Evolutionary conservation across 2,888 invertebrate genomes (phyloP), one percentile per base, ranked within the genome.

Genomic region (Eucera pruinosa): DNA sequence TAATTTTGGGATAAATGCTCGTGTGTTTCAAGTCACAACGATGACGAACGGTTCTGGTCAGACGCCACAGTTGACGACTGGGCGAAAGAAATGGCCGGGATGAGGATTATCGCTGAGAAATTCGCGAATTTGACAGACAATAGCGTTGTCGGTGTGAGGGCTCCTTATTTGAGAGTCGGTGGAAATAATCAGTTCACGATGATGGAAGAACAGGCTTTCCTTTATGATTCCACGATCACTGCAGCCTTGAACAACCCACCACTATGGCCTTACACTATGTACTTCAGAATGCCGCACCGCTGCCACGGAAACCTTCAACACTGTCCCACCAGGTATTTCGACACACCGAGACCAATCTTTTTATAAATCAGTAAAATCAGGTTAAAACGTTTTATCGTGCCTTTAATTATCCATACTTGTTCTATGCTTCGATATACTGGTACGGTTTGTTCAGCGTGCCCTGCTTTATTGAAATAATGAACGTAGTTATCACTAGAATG

Each of bases 181-280:
- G 98, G 98, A 58, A 98, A 98, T 94, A 97, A 97, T 92, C 98
- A 98, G 93, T 98, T 98, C 93, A 97, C 97, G 87, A 98, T 98
- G 98, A 98, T 98, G 98, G 97, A 97, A 92, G 97, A 98, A 92
- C 97, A 98, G 92, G 97, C 97, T 13, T 98, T 98, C 95, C 93
- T 97, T 55, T 99, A 98, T 91, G 98, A 99, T 93, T 98, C 98
- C 50, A 98, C 98, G 61, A 98, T 98, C 91, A 97, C 98, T 0
- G 97, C 98, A 1, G 97, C 98, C 0, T 94, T 98, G 43, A 97
- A 96, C 84, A 97, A 97, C 91, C 97, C 97, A 23, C 98, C 98
- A 64, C 95, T 98, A 84, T 99, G 99, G 99, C 99, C 99, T 2
- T 99, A 99, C 94, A 99, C 98, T 71, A 97, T 99, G 96, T 98